These are phyloP conservation scores for Halocynthia aurantium DNA, from an alignment of 23 tunicate species.

Conservation along the genomic window DNA sequence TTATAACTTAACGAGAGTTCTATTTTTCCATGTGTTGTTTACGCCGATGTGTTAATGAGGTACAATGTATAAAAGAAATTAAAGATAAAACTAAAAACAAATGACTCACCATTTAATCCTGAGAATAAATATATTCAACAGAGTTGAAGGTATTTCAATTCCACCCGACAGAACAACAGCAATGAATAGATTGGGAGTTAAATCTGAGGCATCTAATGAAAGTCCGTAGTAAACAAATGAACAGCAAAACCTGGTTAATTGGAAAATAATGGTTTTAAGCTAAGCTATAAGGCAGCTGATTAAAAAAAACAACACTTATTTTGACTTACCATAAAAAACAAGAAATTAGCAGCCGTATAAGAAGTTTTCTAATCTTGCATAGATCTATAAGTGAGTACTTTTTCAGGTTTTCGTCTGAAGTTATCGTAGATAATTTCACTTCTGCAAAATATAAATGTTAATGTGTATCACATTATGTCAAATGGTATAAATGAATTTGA, in stretches of 20 bases:
- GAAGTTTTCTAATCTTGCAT: constrained; percentile 39
- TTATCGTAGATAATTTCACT: constrained; percentile 23
- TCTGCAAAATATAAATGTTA: not conserved
- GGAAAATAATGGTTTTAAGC: not conserved
- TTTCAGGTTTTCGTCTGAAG: constrained; percentile 7
- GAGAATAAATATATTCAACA: constrained; percentile 41
- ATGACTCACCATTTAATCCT: constrained; percentile 36
- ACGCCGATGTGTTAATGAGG: not conserved
- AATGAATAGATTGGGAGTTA: constrained; percentile 47
- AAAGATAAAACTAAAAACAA: not conserved
- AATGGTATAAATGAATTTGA: not conserved
- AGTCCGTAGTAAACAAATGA: constrained; percentile 70
- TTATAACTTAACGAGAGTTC: too few relatives aligned
- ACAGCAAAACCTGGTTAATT: constrained; percentile 47
- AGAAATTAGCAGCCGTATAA: constrained; percentile 18
- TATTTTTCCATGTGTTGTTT: too few relatives aligned
- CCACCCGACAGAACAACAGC: constrained; percentile 55
- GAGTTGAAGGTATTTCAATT: constrained; percentile 58
- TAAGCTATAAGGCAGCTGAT: not conserved
- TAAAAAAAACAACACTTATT: not conserved
- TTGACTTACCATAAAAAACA: constrained; percentile 55
- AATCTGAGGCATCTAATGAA: constrained; percentile 45
- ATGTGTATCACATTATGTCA: not conserved
- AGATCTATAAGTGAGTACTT: constrained; percentile 59
- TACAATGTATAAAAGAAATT: not conserved